Evolutionary conservation across 2,888 invertebrate genomes (phyloP).

Genomic region (Dryobotodes eremita): DNA sequence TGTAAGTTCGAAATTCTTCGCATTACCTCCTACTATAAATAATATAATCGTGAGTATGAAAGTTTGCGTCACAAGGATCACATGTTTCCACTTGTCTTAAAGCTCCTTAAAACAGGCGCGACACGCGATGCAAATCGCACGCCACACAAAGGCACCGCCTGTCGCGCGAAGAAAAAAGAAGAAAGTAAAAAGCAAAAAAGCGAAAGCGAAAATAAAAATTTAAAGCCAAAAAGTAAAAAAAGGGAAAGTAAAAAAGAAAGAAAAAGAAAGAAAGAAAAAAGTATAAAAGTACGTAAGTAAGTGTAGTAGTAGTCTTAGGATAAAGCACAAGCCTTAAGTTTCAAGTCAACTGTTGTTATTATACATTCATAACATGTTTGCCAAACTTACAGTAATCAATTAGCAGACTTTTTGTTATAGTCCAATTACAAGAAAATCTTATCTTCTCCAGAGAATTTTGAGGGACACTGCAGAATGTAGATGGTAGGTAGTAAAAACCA

Average conservation of each 20-base stretch:
- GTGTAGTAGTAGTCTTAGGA: too few relatives aligned
- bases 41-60: background rate
- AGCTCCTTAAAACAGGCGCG: too few relatives aligned
- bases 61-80: background rate
- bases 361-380: background rate
- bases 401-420: background rate
- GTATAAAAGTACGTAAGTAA: too few relatives aligned
- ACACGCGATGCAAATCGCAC: too few relatives aligned
- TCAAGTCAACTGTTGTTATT: background rate
- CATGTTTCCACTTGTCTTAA: background rate
- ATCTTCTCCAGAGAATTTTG: background rate
- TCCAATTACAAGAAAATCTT: background rate
- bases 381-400: background rate
- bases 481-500: background rate
- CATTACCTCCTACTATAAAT: conserved; percentile 31
- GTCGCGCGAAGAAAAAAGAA: too few relatives aligned
- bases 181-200: too few relatives aligned
- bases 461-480: background rate
- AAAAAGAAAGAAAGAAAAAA: too few relatives aligned
- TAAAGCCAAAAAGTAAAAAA: too few relatives aligned
- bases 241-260: too few relatives aligned
- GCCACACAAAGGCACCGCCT: too few relatives aligned
- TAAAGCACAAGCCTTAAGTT: background rate
- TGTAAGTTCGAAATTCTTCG: conserved; percentile 45
- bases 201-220: too few relatives aligned